Evolutionary conservation across 2,888 invertebrate genomes (phyloP).

Genomic region (Minunthozetes semirufus): DNA sequence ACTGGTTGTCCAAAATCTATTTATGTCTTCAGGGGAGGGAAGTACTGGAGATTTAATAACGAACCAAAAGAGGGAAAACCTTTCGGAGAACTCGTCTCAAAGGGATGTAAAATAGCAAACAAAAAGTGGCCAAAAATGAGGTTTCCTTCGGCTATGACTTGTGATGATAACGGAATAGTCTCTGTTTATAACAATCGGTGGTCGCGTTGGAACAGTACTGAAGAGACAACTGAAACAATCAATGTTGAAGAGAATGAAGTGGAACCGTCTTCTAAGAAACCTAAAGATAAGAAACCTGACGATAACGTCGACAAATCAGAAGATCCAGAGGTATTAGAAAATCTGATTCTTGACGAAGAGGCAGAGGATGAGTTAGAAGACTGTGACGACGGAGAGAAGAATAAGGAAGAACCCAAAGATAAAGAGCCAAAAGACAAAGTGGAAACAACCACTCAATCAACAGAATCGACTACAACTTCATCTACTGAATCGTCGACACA

Average conservation of each 20-base stretch:
- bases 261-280: neutral
- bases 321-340: neutral
- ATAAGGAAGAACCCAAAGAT: neutral
- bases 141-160: neutral
- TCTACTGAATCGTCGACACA: no score
- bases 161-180: neutral
- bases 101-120: neutral
- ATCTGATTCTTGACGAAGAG: neutral
- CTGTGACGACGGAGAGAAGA: neutral
- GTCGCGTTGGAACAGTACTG: neutral
- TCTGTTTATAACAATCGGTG: neutral
- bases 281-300: neutral
- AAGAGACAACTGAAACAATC: neutral
- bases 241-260: neutral
- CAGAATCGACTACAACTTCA: no score
- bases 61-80: neutral
- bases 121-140: constrained; percentile 4
- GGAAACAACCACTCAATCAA: no score
- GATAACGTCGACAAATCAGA: neutral
- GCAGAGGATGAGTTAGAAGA: neutral
- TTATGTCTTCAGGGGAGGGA: constrained; percentile 11
- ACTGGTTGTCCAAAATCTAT: neutral
- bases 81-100: neutral
- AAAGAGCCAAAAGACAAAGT: no score
- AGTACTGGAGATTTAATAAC: neutral